These are phyloP conservation scores for Oceanodroma leucorhoa DNA, from an alignment of 2,797 vertebrate species.

Conservation along the genomic window DNA sequence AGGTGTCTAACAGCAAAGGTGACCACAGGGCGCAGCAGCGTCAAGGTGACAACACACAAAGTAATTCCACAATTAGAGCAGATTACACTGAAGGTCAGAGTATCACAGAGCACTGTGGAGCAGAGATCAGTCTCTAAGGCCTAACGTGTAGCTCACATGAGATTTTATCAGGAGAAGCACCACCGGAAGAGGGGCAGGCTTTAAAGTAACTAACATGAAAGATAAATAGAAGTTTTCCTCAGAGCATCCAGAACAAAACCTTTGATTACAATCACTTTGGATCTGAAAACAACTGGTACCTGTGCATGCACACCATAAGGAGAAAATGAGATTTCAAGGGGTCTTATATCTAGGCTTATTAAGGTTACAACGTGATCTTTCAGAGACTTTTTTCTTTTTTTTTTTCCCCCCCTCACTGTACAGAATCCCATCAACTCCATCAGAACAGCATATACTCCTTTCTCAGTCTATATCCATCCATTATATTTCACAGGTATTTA, in stretches of 20 bases:
- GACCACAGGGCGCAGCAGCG: neutral
- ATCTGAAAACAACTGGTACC: neutral
- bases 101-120: neutral
- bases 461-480: neutral
- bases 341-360: neutral
- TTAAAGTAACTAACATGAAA: neutral
- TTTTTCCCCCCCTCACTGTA: neutral
- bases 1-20: neutral
- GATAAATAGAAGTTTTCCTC: neutral
- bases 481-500: neutral
- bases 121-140: neutral
- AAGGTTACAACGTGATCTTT: neutral
- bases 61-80: neutral
- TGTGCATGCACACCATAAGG: neutral
- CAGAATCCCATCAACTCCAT: neutral
- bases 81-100: neutral
- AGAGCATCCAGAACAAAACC: neutral
- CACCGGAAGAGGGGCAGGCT: neutral
- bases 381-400: neutral
- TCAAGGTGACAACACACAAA: neutral
- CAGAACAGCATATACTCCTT: neutral
- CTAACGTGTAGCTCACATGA: neutral
- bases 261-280: neutral
- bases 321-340: neutral
- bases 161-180: neutral